Evolutionary conservation across 2,113 vertebrate species (phyloP).

Genomic region (Chiloscyllium plagiosum): DNA sequence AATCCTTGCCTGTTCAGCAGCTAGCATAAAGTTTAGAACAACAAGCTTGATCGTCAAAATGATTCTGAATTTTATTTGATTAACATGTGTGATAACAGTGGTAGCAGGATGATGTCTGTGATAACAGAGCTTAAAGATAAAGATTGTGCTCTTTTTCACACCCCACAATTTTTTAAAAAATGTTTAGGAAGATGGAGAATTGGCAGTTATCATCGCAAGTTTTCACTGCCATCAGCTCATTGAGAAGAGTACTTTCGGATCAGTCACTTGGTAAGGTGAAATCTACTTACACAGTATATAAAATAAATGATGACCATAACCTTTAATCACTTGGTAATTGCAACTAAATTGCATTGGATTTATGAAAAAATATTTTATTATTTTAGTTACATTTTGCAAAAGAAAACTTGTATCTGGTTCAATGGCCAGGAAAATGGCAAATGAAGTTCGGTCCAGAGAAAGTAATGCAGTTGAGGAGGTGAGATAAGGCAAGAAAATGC

Average conservation of each 20-base stretch:
- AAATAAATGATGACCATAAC: background rate
- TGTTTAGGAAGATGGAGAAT: conserved; percentile 28
- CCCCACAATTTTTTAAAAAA: background rate
- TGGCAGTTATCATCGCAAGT: conserved; percentile 69
- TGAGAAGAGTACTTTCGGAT: conserved; percentile 72
- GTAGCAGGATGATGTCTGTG: background rate
- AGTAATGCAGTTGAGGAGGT: no score
- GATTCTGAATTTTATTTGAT: background rate
- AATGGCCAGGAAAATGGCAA: no score
- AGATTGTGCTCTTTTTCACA: background rate
- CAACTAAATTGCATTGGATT: background rate
- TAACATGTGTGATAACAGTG: no score
- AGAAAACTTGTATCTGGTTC: background rate
- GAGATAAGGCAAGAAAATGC: no score
- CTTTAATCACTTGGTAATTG: background rate
- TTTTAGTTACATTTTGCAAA: no score
- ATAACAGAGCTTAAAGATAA: background rate
- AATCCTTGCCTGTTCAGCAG: background rate
- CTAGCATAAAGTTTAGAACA: background rate
- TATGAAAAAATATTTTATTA: background rate
- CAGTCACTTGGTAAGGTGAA: conserved; percentile 61
- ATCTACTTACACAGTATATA: background rate
- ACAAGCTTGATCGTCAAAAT: background rate
- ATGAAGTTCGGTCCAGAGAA: no score
- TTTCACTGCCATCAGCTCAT: conserved; percentile 78